Conservation (phyloP, 2,113 vertebrate genomes). For the Rhagologus leucostigma region DNA sequence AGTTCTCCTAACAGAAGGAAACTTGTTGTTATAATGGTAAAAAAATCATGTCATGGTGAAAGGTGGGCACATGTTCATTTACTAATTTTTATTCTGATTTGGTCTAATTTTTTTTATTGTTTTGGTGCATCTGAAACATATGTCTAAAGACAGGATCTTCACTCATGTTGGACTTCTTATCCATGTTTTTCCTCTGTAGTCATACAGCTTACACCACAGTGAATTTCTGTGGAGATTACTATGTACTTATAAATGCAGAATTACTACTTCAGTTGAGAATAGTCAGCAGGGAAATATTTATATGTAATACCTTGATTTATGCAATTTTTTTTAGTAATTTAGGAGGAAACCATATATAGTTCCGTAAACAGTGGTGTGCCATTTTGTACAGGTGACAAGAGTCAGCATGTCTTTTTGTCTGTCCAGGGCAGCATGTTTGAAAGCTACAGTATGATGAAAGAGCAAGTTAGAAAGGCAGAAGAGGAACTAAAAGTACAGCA, state of each 20-base stretch:
- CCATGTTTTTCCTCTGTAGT: background rate
- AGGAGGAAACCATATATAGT: background rate
- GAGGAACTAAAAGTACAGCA: conserved; percentile 48
- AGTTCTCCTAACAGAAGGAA: background rate
- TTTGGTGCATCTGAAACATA: background rate
- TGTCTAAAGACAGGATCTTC: background rate
- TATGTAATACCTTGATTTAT: background rate
- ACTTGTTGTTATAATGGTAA: background rate
- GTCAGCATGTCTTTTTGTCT: background rate
- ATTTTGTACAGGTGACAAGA: background rate
- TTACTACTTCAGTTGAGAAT: background rate
- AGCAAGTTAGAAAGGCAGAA: conserved; percentile 36
- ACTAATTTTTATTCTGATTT: background rate
- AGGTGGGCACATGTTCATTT: background rate
- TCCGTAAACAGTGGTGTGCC: background rate
- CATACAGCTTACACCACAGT: background rate
- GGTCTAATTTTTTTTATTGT: background rate
- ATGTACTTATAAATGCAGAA: background rate
- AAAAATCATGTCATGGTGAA: background rate
- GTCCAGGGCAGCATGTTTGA: background rate
- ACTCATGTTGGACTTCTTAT: background rate
- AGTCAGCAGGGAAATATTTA: background rate
- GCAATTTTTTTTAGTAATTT: background rate
- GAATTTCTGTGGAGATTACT: background rate
- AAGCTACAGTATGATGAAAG: conserved; percentile 23